Evolutionary conservation across 2,797 vertebrate species (phyloP).

Genomic region (Mustela erminea): DNA sequence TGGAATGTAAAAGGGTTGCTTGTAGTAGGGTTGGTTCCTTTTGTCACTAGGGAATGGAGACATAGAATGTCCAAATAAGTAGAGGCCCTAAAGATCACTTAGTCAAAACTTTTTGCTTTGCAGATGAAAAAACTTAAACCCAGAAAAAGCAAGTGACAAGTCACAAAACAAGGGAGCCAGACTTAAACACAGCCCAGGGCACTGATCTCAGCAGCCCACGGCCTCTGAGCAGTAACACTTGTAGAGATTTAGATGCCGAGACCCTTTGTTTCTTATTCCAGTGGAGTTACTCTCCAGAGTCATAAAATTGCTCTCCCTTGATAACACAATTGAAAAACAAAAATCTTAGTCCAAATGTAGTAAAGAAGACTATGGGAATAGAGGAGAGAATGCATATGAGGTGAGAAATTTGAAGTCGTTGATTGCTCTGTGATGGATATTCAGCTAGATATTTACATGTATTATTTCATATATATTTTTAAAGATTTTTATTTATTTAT

Average conservation of each 20-base stretch:
- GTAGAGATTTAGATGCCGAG: not conserved
- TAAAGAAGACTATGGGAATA: not conserved
- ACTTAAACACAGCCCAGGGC: not conserved
- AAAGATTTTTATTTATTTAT: too few species aligned
- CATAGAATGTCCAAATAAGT: not conserved
- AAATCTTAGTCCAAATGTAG: not conserved
- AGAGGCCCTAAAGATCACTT: not conserved
- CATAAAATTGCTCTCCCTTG: not conserved
- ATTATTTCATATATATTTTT: not conserved
- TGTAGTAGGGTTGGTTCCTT: not conserved
- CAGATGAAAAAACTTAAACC: not conserved
- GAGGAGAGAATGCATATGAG: not conserved
- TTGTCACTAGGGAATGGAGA: not conserved
- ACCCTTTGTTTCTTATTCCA: not conserved
- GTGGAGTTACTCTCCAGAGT: not conserved
- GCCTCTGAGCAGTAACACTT: not conserved
- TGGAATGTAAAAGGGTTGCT: conserved; percentile 7
- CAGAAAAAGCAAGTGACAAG: not conserved
- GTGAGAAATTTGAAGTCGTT: not conserved
- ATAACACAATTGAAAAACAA: not conserved
- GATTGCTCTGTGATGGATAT: not conserved
- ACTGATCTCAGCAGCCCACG: not conserved
- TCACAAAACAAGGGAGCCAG: not conserved
- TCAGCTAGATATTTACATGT: not conserved
- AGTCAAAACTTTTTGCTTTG: not conserved